phyloP scores from a whole-genome alignment of 2,113 vertebrate genomes.

The Vulpes vulpes region DNA sequence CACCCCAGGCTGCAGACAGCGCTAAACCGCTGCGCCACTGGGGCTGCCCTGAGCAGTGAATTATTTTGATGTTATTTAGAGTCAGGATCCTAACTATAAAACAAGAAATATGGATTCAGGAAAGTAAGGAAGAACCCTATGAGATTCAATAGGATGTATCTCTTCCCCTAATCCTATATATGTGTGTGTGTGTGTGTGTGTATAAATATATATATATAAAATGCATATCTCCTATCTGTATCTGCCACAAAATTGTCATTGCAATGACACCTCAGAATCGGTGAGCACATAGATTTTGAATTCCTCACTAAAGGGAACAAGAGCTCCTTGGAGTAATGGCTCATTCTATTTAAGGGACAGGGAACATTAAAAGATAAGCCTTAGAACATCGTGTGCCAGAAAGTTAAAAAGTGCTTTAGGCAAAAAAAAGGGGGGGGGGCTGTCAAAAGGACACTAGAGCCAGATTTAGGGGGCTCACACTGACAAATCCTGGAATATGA shows the following conservation, averaged over 20 bases:
- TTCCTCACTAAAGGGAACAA: neutral
- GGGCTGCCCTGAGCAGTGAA: neutral
- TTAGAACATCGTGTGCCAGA: slow-evolving; percentile 13
- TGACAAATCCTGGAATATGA: neutral
- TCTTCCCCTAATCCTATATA: neutral
- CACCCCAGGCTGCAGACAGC: no score
- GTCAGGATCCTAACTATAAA: neutral
- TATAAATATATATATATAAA: neutral
- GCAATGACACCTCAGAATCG: neutral
- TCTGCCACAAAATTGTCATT: neutral
- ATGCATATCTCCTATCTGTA: neutral
- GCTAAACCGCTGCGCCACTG: no score
- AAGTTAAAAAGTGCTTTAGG: slow-evolving; percentile 22
- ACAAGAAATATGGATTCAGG: neutral
- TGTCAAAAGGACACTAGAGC: neutral
- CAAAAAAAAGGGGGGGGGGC: neutral
- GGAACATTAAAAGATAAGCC: slow-evolving; percentile 5
- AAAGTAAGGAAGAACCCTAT: neutral
- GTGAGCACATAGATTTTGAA: neutral
- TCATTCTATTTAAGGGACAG: neutral
- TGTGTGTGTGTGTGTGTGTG: neutral
- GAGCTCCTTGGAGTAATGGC: neutral
- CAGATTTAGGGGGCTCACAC: neutral
- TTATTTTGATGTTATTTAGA: neutral
- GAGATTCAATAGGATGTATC: neutral